phyloP scores from a whole-genome alignment of 2,888 invertebrate species.

The Poecilobothrus nobilitatus region DNA sequence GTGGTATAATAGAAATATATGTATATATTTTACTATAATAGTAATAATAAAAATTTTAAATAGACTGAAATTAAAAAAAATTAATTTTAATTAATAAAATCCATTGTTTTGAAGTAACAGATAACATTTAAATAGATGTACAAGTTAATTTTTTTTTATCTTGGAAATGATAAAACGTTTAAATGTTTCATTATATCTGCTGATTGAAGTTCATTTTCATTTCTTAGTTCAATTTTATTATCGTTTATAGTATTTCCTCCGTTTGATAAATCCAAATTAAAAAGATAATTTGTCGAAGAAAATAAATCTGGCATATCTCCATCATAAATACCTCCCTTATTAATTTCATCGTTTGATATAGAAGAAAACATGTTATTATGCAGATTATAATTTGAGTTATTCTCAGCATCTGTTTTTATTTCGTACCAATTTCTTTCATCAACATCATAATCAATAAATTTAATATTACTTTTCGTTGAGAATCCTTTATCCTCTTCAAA shows the following conservation, averaged over 20 bases:
- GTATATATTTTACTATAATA: not conserved
- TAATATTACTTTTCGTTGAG: constrained; percentile 15
- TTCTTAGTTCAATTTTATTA: not conserved
- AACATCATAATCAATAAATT: constrained; percentile 27
- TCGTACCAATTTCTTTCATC: constrained; percentile 29
- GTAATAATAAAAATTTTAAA: not conserved
- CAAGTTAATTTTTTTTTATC: not conserved
- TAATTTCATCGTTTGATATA: not conserved
- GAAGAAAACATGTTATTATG: not conserved
- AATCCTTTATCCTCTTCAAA: constrained; percentile 26
- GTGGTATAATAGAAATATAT: not conserved
- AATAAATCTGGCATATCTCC: not conserved
- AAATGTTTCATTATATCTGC: not conserved
- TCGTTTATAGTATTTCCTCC: not conserved
- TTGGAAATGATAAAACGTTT: not conserved
- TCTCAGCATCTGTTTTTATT: constrained; percentile 12
- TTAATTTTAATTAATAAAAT: not conserved
- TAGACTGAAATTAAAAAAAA: not conserved
- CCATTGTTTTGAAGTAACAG: not conserved
- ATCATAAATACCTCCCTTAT: not conserved
- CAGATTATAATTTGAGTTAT: not conserved
- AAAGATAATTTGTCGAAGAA: not conserved
- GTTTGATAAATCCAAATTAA: not conserved
- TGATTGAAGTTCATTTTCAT: not conserved
- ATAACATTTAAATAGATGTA: too few species aligned